phyloP scores from a whole-genome alignment of 2,113 vertebrate genomes.

The Esox niger region DNA sequence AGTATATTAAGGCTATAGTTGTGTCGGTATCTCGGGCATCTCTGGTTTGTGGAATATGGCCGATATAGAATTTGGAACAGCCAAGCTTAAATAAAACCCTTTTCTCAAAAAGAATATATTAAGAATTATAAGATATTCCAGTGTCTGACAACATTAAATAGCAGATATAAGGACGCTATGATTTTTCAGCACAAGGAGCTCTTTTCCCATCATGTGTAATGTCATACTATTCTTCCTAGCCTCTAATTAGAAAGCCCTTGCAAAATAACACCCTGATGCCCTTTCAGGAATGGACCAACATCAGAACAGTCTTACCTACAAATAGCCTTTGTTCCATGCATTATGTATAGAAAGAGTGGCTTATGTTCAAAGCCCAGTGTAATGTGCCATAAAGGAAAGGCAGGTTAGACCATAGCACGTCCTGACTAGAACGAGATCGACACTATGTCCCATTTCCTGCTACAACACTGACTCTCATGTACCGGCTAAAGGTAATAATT shows the following conservation, averaged over 20 bases:
- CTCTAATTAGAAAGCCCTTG: background rate
- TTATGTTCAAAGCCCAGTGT: constrained; percentile 46
- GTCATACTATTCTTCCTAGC: background rate
- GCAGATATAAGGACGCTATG: background rate
- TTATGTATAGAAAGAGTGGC: constrained; percentile 55
- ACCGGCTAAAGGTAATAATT: no score
- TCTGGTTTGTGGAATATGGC: no score
- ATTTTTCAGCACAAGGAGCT: background rate
- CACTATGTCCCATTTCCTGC: background rate
- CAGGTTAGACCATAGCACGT: constrained; percentile 12
- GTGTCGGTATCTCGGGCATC: no score
- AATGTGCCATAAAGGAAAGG: constrained; percentile 38
- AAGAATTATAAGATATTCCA: no score
- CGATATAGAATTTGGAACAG: no score
- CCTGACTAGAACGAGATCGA: background rate
- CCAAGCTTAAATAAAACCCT: no score
- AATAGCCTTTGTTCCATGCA: constrained; percentile 29
- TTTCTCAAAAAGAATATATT: no score
- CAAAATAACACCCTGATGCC: background rate
- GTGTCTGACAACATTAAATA: no score
- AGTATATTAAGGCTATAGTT: no score
- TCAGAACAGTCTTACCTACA: background rate
- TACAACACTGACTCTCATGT: background rate
- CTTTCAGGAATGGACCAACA: background rate
- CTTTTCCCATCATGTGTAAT: no score